Evolutionary conservation across 2,888 invertebrate species (phyloP), one percentile per base, ranked within the genome.

Genomic region (Lordiphosa fenestrarum): DNA sequence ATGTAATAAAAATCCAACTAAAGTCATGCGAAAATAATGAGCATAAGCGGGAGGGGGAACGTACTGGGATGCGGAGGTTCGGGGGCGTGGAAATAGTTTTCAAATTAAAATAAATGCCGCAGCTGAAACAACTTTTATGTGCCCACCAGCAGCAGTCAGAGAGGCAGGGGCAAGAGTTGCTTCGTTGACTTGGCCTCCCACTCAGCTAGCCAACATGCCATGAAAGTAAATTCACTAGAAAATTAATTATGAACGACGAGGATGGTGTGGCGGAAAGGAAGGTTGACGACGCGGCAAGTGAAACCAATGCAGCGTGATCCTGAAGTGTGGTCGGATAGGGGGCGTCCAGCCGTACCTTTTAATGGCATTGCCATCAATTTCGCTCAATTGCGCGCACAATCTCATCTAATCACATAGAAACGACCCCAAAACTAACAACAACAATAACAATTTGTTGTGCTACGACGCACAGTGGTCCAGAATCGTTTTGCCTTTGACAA

Each of bases 351-450:
- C 66, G 71, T 83, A 81, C 82, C 84, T 77, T 81, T 77, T 84
- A 84, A 77, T 73, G 56, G 72, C 73, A 81, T 69, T 74, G 80
- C 84, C 80, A 81, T 81, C 84, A 81, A 84, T 84, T 81, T 81
- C 73, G 80, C 84, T 81, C 84, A 84, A 84, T 84, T 81, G 84
- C 84, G 67, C 84, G 61, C 78, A 84, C 78, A 81, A 81, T 84
- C 80, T 82, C 80, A 81, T 81, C 84, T 81, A 84, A 81, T 81
- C 80, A 84, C 73, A 63, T 73, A 57, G 69, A 33, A 77, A 77
- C 74, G 73, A 84, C 66, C 65, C 57, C 30, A 33, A 40, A 44
- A 44, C 65, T 38, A 41, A 21, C 52, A 63, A 64, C 51, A 65
- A 60, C 61, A 46, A 49, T 44, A 48, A 46, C 40, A 39, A 30